phyloP scores from a whole-genome alignment of 2,797 vertebrate genomes.

The Zenarchopterus dispar region DNA sequence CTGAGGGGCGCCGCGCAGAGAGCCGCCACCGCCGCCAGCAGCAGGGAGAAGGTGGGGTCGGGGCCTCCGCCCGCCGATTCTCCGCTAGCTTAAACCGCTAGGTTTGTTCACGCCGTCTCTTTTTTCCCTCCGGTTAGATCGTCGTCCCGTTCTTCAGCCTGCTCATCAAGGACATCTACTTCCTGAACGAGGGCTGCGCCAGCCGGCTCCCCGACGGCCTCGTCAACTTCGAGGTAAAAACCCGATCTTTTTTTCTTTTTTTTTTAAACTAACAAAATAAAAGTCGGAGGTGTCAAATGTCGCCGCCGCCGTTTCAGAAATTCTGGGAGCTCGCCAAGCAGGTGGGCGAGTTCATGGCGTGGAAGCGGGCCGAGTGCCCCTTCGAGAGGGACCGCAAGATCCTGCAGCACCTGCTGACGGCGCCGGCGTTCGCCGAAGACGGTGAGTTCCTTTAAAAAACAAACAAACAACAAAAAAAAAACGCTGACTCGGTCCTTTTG shows the following conservation, averaged over 20 bases:
- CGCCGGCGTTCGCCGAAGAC: conserved; percentile 91
- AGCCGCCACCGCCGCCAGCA: conserved; percentile 92
- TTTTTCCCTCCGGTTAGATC: conserved; percentile 86
- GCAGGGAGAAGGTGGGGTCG: conserved; percentile 89
- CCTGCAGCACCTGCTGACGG: conserved; percentile 90
- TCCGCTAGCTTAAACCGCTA: no score
- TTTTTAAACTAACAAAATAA: no score
- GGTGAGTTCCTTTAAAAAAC: no score
- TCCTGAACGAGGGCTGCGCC: conserved; percentile 94
- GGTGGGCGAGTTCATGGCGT: conserved; percentile 94
- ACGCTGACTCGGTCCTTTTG: no score
- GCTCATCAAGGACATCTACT: conserved; percentile 95
- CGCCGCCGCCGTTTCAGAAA: conserved; percentile 88
- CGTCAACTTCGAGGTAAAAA: conserved; percentile 94
- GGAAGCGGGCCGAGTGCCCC: conserved; percentile 95
- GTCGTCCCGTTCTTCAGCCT: conserved; percentile 98
- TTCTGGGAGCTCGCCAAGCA: conserved; percentile 96
- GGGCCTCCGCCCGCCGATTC: no score
- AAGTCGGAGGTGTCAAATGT: no score
- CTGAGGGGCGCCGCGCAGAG: conserved; percentile 92
- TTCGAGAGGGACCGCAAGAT: conserved; percentile 93
- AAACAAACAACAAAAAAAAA: no score
- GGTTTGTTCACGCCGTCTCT: no score
- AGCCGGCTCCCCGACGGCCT: conserved; percentile 91
- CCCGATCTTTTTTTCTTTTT: no score